Evolutionary conservation across 2,797 vertebrate genomes (phyloP).

Genomic region (Echiichthys vipera): DNA sequence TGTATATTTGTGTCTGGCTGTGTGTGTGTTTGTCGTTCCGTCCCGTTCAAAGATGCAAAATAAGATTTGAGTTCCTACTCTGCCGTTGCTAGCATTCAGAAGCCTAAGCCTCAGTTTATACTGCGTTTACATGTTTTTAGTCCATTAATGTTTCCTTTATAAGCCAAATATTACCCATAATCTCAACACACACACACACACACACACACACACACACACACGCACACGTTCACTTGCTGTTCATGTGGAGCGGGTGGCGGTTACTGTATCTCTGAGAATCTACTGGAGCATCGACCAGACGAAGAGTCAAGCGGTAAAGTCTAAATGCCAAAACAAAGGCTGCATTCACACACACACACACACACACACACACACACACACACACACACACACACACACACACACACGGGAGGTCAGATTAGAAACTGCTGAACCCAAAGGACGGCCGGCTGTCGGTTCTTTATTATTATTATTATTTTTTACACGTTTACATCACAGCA

Average conservation of each 20-base stretch:
- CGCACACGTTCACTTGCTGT: conserved; percentile 35
- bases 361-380: too few relatives aligned
- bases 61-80: conserved; percentile 24
- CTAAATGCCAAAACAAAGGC: conserved; percentile 57
- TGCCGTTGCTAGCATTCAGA: conserved; percentile 19
- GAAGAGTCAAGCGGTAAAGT: conserved; percentile 31
- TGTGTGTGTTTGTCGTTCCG: conserved; percentile 17
- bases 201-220: conserved; percentile 24
- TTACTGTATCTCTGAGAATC: conserved; percentile 40
- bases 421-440: not conserved
- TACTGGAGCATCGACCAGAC: not conserved
- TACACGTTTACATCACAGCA: not conserved
- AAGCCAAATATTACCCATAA: conserved; percentile 51
- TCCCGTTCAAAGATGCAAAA: conserved; percentile 48
- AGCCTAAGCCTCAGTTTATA: conserved; percentile 58
- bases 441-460: not conserved
- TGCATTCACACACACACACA: conserved; percentile 53
- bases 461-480: too few relatives aligned
- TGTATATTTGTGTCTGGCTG: conserved; percentile 21
- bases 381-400: too few relatives aligned
- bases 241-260: conserved; percentile 18
- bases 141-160: conserved; percentile 24
- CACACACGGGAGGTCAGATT: conserved; percentile 24
- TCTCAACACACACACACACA: conserved; percentile 16
- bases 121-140: conserved; percentile 63